Percentiles rank a stretch among this genome's conserved stretches.
Conservation (phyloP, 2,888 invertebrate species). For the Timema cristinae region DNA sequence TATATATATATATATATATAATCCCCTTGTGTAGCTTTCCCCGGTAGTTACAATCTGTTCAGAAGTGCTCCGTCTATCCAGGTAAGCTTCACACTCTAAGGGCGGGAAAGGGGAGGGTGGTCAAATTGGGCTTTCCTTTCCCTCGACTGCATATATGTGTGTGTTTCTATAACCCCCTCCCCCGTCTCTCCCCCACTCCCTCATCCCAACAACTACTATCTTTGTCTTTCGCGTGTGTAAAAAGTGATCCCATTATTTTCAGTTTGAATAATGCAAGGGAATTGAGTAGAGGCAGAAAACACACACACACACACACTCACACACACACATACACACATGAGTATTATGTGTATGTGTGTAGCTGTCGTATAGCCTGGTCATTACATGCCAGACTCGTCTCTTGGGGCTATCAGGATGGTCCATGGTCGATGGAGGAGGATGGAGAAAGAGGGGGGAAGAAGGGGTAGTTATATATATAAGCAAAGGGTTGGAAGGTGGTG, state of each 20-base stretch:
- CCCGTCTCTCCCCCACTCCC: not conserved
- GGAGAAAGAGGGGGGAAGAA: not conserved
- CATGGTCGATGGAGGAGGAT: not conserved
- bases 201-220: slow-evolving; percentile 9
- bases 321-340: not conserved
- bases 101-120: not conserved
- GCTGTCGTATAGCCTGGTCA: slow-evolving; percentile 9
- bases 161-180: too few relatives aligned
- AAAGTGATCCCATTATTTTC: slow-evolving; percentile 40
- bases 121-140: not conserved
- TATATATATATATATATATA: too few relatives aligned
- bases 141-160: not conserved
- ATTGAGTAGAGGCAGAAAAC: not conserved
- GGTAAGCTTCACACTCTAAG: not conserved
- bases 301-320: too few relatives aligned
- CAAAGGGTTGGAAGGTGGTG: not conserved
- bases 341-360: slow-evolving; percentile 21
- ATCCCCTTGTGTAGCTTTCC: too few relatives aligned
- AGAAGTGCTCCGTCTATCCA: too few relatives aligned
- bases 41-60: too few relatives aligned
- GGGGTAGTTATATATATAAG: too few relatives aligned
- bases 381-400: slow-evolving; percentile 9
- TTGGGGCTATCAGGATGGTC: slow-evolving; percentile 6
- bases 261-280: slow-evolving; percentile 40
- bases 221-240: slow-evolving; percentile 23